A percentile compares a stretch with the other conserved stretches of the same genome.
phyloP scores from a whole-genome alignment of 2,888 invertebrate genomes.

The Pheosia gnoma region DNA sequence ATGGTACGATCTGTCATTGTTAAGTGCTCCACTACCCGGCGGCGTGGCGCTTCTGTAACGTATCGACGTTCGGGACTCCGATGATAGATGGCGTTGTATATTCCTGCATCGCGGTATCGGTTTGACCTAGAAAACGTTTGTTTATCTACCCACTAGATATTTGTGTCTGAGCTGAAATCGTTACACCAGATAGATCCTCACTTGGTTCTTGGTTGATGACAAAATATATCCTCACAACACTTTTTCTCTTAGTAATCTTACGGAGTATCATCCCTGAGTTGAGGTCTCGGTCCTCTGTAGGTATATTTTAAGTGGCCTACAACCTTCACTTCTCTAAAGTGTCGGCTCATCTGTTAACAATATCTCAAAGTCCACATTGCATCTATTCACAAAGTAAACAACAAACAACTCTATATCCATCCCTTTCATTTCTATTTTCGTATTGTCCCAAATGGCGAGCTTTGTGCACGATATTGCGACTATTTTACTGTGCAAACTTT shows the following conservation, averaged over 20 bases:
- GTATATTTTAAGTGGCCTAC: too few relatives aligned
- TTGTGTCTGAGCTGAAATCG: too few relatives aligned
- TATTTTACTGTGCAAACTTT: constrained; percentile 44
- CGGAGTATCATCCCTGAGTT: too few relatives aligned
- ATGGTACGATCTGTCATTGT: constrained; percentile 27
- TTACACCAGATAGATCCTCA: too few relatives aligned
- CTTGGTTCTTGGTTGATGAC: too few relatives aligned
- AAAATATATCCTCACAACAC: too few relatives aligned
- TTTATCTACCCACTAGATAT: background rate
- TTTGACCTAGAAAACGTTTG: constrained; percentile 3
- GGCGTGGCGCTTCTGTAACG: constrained; percentile 21
- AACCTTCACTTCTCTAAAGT: too few relatives aligned
- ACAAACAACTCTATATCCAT: background rate
- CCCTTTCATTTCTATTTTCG: background rate
- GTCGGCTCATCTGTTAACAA: too few relatives aligned
- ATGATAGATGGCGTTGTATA: constrained; percentile 28
- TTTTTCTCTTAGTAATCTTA: too few relatives aligned
- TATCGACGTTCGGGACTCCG: constrained; percentile 25
- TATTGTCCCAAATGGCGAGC: background rate
- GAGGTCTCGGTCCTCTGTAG: too few relatives aligned
- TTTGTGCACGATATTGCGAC: constrained; percentile 6
- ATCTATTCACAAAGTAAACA: too few relatives aligned
- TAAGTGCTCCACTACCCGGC: constrained; percentile 22
- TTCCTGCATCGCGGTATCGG: constrained; percentile 15
- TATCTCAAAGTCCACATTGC: too few relatives aligned